These are phyloP conservation scores for Pangasius larnaudii DNA, from an alignment of 2,797 vertebrate species.

Conservation along the genomic window DNA sequence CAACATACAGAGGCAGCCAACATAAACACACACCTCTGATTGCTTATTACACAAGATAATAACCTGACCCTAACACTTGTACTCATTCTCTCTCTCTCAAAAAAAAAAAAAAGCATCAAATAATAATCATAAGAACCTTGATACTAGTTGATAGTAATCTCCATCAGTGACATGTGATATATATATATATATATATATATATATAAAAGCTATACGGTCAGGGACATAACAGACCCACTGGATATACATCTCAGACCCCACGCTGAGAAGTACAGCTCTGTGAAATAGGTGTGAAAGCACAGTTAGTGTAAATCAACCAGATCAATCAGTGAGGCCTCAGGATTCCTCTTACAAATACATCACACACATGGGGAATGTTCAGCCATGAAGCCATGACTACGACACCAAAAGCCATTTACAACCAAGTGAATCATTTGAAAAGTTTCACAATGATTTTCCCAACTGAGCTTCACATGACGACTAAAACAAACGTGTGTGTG, in stretches of 20 bases:
- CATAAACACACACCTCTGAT: not conserved
- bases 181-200: too few relatives aligned
- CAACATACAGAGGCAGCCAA: not conserved
- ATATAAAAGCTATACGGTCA: not conserved
- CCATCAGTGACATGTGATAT: not conserved
- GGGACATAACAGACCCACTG: too few relatives aligned
- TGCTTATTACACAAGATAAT: not conserved
- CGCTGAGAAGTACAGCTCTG: not conserved
- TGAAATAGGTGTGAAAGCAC: not conserved
- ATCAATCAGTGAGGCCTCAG: not conserved
- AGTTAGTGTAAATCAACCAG: not conserved
- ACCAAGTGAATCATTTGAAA: not conserved
- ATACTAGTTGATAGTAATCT: not conserved
- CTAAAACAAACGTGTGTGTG: not conserved
- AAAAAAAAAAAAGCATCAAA: not conserved
- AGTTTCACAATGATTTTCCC: not conserved
- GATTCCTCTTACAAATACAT: constrained; percentile 52
- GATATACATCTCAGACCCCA: not conserved
- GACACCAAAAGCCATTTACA: not conserved
- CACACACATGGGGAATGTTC: constrained; percentile 66
- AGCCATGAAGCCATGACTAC: constrained; percentile 24
- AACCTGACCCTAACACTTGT: not conserved
- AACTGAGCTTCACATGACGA: not conserved
- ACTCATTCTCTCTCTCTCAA: not conserved
- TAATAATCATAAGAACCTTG: not conserved